Evolutionary conservation across 1,140 invertebrate genomes (phyloP), one percentile per base, ranked within the genome.

Genomic region (Drosophila ananassae): DNA sequence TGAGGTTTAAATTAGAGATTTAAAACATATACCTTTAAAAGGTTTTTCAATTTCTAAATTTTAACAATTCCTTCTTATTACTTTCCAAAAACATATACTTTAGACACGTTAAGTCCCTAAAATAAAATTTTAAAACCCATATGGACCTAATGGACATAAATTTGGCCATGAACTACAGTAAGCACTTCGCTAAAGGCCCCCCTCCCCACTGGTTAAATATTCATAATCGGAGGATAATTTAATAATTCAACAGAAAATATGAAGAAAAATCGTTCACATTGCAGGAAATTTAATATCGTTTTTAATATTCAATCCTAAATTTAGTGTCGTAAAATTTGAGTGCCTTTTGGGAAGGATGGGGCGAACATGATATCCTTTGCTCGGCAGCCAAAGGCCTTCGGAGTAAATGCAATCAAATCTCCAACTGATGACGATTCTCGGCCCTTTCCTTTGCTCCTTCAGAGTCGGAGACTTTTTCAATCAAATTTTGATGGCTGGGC

Each of bases 381-480:
- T 63, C 10, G 55, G 30, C 8, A 32, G 51, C 12, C 3, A 8
- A 30, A 24, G 54, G 10, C 57, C 41, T 10, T 37, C 34, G 34
- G 47, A 59, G 72, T 25, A 83, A 83, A 78, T 85, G 83, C 83
- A 87, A 87, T 87, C 82, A 85, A 85, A 87, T 56, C 79, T 69
- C 60, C 78, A 84, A 69, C 63, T 78, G 79, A 82, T 81, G 79
- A 77, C 62, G 66, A 69, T 69, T 78, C 52, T 22, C 59, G 12
- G 12, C 10, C n/a, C 28, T 17, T 39, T 34, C 34, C 21, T 59
- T 64, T 37, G 41, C 24, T 48, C 44, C 48, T 32, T 12, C 30
- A 30, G 48, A 10, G n/a, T 22, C 63, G 47, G 52, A 64, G 77
- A 81, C 61, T 87, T 78, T 75, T 85, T 85, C 82, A 85, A 85